A percentile compares a stretch with the other conserved stretches of the same genome.
These are phyloP conservation scores for Cheilosia urbana DNA, from an alignment of 2,888 invertebrate species.

Conservation along the genomic window DNA sequence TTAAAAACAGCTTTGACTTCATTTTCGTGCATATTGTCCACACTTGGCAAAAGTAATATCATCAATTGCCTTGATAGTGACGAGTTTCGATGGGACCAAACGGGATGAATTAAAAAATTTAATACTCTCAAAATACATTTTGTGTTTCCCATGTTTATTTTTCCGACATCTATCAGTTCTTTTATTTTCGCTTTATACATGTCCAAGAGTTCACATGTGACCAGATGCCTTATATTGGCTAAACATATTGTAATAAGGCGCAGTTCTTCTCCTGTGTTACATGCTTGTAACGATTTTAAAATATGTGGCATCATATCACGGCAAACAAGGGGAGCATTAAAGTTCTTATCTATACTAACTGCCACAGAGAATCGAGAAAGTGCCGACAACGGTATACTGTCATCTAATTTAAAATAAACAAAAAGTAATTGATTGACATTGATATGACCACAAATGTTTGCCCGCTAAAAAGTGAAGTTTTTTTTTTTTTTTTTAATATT, in stretches of 20 bases:
- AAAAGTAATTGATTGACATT: not conserved
- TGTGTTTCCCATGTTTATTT: conserved; percentile 78
- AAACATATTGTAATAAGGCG: conserved; percentile 84
- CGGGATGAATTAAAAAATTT: conserved; percentile 84
- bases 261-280: conserved; percentile 82
- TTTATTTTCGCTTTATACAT: conserved; percentile 82
- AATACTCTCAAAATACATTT: conserved; percentile 80
- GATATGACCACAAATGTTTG: not conserved
- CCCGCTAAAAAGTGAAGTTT: no score
- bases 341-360: conserved; percentile 81
- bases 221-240: conserved; percentile 82
- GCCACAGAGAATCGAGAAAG: conserved; percentile 84
- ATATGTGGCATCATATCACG: conserved; percentile 83
- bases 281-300: conserved; percentile 80
- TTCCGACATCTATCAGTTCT: conserved; percentile 80
- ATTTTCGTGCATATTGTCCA: conserved; percentile 81
- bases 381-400: conserved; percentile 80
- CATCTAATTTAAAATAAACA: conserved; percentile 67
- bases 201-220: conserved; percentile 81
- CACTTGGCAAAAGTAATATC: conserved; percentile 81
- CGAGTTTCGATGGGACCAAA: conserved; percentile 83
- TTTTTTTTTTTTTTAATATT: no score
- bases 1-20: conserved; percentile 83
- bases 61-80: conserved; percentile 82
- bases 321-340: conserved; percentile 83